These are phyloP conservation scores for Coelopa pilipes DNA, from an alignment of 2,888 invertebrate species.

Conservation along the genomic window DNA sequence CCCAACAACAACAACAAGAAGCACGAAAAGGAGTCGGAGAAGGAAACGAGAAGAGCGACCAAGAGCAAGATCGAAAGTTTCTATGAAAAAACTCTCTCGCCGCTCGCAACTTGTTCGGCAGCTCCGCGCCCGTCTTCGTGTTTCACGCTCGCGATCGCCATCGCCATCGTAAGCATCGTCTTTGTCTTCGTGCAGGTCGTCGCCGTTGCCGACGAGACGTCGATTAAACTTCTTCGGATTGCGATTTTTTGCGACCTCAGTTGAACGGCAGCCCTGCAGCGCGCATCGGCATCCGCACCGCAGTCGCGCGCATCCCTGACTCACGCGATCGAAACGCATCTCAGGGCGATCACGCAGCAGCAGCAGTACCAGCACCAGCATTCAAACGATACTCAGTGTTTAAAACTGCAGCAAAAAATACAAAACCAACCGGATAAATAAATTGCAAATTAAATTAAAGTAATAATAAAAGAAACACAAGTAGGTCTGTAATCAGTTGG, in stretches of 20 bases:
- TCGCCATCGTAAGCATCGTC: background rate
- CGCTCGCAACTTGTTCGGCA: slow-evolving; percentile 15
- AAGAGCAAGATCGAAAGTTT: background rate
- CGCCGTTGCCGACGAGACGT: background rate
- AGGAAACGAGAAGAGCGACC: too few species aligned
- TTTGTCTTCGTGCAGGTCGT: background rate
- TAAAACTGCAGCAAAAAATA: background rate
- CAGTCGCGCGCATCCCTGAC: background rate
- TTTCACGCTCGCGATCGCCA: background rate
- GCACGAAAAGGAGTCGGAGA: background rate
- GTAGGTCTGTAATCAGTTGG: too few species aligned
- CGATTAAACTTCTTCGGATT: background rate
- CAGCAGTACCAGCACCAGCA: background rate
- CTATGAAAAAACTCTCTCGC: slow-evolving; percentile 6
- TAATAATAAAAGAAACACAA: too few species aligned
- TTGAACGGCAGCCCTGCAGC: slow-evolving; percentile 1
- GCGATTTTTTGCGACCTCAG: slow-evolving; percentile 3
- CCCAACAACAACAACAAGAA: background rate
- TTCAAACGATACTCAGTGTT: background rate
- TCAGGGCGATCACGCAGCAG: too few species aligned
- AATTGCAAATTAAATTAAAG: background rate
- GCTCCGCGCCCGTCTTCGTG: slow-evolving; percentile 29
- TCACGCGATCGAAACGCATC: background rate
- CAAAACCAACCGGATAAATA: background rate
- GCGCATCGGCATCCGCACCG: slow-evolving; percentile 3